Evolutionary conservation across 2,113 vertebrate genomes (phyloP).

Genomic region (Scomber scombrus): DNA sequence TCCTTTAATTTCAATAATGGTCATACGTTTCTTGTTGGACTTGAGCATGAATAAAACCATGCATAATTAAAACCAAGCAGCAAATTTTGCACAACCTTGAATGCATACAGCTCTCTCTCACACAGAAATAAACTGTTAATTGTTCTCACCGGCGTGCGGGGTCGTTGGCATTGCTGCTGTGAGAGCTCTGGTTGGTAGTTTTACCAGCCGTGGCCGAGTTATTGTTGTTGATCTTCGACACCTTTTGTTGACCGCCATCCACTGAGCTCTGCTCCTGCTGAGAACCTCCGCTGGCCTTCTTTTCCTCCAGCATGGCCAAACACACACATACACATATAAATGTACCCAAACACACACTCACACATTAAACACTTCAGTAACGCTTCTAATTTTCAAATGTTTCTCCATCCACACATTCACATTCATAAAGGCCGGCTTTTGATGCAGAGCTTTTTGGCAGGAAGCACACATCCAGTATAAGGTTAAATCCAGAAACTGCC

Average conservation of each 20-base stretch:
- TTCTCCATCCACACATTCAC: not conserved
- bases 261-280: not conserved
- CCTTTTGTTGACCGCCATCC: not conserved
- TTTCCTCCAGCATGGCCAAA: slow-evolving; percentile 64
- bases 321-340: not conserved
- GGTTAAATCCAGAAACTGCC: not conserved
- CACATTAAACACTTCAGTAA: not conserved
- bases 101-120: not conserved
- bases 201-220: not conserved
- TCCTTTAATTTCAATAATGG: too few relatives aligned
- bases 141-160: slow-evolving; percentile 54
- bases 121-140: not conserved
- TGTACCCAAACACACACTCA: not conserved
- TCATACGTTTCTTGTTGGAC: not conserved
- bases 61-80: not conserved
- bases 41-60: not conserved
- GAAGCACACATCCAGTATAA: not conserved
- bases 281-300: slow-evolving; percentile 25
- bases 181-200: not conserved
- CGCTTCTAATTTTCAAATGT: too few relatives aligned
- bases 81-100: too few relatives aligned
- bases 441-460: not conserved
- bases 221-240: not conserved
- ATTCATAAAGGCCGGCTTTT: not conserved
- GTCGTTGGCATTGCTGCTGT: not conserved